Evolutionary conservation across 2,113 vertebrate species (phyloP), one percentile per base, ranked within the genome.

Genomic region (Chaetodon auriga): DNA sequence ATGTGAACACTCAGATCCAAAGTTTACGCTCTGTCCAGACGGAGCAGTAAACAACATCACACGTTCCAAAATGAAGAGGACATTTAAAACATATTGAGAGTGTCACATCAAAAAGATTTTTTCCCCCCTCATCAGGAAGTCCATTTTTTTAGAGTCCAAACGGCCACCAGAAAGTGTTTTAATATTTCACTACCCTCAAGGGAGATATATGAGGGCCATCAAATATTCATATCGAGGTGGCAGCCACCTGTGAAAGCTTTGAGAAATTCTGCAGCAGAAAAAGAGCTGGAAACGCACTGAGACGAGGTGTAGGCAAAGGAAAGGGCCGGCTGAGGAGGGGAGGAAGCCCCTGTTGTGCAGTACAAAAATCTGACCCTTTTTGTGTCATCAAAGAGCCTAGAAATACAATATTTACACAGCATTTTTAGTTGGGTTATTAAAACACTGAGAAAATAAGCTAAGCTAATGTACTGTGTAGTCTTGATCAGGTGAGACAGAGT

Each of bases 181-280:
- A 93, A 95, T 95, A 95, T 95, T 95, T 94, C 75, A 95, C 81
- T 15, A 51, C 41, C 70, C 90, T 93, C 89, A 74, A 78, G 92
- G 79, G 91, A 90, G 89, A 92, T 90, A 90, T 91, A 88, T 84
- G 73, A 90, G 82, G 71, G 53, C 87, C 65, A 93, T 95, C 83
- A 94, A 95, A 95, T 92, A 95, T 95, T 94, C 45, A 95, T 93
- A 80, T 80, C 5, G 14, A 84, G 72, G 87, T 90, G 75, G 87
- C 87, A 86, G 85, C 88, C 93, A 92, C 92, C 90, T 92, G 92
- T 81, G 80, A 88, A 76, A 62, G 81, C 85, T 86, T n/a, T 57
- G 61, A 82, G 84, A 89, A 35, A 81, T 87, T 86, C 82, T 75
- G 79, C 82, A 43, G 51, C 76, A 81, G 71, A 84, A 89, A 66